Conservation (phyloP, 2,797 vertebrate species). For the Orientallactaga sibirica region DNA sequence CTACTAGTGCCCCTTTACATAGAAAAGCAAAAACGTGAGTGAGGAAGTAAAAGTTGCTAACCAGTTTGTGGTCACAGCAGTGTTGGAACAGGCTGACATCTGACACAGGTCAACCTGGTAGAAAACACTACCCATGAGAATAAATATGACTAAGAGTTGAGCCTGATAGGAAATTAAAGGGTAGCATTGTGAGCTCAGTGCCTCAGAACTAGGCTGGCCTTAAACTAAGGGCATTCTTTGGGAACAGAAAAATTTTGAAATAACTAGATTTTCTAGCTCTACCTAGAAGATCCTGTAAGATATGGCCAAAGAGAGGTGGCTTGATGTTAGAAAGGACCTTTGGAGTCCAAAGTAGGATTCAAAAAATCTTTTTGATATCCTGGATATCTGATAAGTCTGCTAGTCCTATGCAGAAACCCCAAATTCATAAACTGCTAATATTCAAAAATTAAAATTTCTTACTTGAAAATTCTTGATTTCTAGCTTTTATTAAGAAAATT, state of each 20-base stretch:
- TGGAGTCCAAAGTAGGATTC: background rate
- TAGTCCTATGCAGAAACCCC: background rate
- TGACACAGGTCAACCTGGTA: background rate
- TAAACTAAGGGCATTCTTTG: background rate
- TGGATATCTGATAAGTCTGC: background rate
- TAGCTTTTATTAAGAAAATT: background rate
- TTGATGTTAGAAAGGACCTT: background rate
- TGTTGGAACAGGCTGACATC: background rate
- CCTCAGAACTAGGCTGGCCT: background rate
- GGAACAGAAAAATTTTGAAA: background rate
- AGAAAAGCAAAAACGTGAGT: background rate
- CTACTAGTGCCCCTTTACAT: background rate
- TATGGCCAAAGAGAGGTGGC: background rate
- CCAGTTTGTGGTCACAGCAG: background rate
- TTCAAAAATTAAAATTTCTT: slow-evolving; percentile 47
- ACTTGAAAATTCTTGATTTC: background rate
- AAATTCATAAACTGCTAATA: background rate
- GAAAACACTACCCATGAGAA: background rate
- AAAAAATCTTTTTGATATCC: background rate
- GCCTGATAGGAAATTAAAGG: background rate
- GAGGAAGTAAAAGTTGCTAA: background rate
- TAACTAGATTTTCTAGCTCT: background rate
- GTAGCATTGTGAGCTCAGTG: background rate
- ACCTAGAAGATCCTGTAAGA: background rate
- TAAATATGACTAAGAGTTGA: background rate